Base-by-base conservation (phyloP, 2,888 invertebrate genomes). In the Hanleya hanleyi region DNA sequence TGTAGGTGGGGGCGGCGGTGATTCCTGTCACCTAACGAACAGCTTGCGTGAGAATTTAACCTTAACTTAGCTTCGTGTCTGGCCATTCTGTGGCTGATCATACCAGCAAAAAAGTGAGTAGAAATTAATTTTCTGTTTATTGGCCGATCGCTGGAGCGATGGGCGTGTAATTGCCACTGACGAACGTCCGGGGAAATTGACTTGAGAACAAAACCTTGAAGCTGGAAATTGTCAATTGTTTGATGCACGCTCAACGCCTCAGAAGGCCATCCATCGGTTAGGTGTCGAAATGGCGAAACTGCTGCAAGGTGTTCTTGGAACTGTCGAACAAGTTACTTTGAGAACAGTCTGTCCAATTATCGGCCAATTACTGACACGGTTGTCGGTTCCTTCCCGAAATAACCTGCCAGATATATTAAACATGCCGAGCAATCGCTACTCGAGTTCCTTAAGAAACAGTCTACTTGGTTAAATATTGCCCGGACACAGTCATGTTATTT, bases 61-160 rank as follows among this genome's bases (percentile, higher is more conserved):
- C 29, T 57, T 15, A 29, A 15, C 57, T 29, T 22, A 47, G 12
- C 29, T 57, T 4, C 22, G 32, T 29, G 57, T 57, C 57, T 32
- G 32, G 12, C 1, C 26, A 57, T 22, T 57, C 57, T 15, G 29
- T 32, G 32, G 26, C 57, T 15, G 32, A 57, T 29, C 32, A 26
- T 32, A 22, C 22, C 29, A 26, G 22, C 57, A 57, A 29, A 57
- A 57, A n/a, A 26, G 15, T 57, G 57, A 18, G 32, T 2, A 32
- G 57, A 57, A 47, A 57, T 57, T 57, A 57, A 57, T 57, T 57
- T 57, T 29, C 29, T 57, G 57, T 57, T 57, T 57, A 57, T 57
- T 57, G 57, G 57, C 57, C 26, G 57, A 57, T 57, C 57, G 12
- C 15, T 29, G 32, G 26, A 29, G 57, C 2, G 57, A 57, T 57